These are phyloP conservation scores for Paramisgurnus dabryanus DNA, from an alignment of 2,113 vertebrate species.

Conservation along the genomic window DNA sequence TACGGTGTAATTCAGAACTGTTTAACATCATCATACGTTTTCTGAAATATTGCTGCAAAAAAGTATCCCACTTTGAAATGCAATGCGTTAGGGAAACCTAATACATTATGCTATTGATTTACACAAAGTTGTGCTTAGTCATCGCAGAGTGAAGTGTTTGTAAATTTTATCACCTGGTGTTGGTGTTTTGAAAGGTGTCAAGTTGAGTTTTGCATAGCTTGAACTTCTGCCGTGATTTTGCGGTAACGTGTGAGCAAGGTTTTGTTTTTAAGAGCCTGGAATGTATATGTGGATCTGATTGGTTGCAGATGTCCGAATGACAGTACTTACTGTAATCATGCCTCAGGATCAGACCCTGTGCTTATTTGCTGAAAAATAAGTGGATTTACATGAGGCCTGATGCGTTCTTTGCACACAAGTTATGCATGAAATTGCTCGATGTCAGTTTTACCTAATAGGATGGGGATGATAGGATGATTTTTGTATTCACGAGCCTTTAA, in stretches of 20 bases:
- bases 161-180: not conserved
- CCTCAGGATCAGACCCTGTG: too few species aligned
- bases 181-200: not conserved
- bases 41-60: not conserved
- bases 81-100: not conserved
- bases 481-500: not conserved
- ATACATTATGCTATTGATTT: not conserved
- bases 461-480: not conserved
- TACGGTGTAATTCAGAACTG: not conserved
- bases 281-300: not conserved
- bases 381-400: too few species aligned
- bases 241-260: not conserved
- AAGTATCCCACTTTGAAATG: not conserved
- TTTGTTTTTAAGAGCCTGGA: not conserved
- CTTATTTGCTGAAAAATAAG: too few species aligned
- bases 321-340: too few species aligned
- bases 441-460: too few species aligned
- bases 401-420: too few species aligned
- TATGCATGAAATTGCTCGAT: too few species aligned
- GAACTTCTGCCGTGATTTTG: not conserved
- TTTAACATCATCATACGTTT: not conserved
- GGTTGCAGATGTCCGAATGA: not conserved
- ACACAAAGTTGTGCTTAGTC: not conserved
- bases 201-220: not conserved
- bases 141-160: not conserved